Evolutionary conservation across 2,888 invertebrate species (phyloP).

Genomic region (Emmelina monodactyla): DNA sequence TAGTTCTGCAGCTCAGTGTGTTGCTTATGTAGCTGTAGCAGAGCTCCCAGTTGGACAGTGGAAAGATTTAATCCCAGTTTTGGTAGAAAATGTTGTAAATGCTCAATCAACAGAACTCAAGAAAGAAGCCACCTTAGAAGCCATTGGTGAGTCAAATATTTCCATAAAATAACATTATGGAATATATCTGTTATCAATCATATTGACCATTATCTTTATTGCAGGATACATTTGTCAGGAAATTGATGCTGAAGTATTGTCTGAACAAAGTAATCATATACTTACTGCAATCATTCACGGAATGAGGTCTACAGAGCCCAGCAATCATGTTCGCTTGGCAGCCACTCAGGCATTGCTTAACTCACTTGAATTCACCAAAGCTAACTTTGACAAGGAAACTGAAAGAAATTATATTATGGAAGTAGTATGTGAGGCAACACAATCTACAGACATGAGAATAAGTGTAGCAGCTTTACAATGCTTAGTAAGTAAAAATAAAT

Average conservation of each 20-base stretch:
- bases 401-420: constrained; percentile 99
- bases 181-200: neutral
- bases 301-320: constrained; percentile 94
- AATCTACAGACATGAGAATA: constrained; percentile 89
- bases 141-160: constrained; percentile 77
- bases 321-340: constrained; percentile 92
- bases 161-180: neutral
- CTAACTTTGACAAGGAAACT: constrained; percentile 96
- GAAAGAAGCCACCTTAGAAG: constrained; percentile 96
- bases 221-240: constrained; percentile 94
- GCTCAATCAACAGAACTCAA: constrained; percentile 89
- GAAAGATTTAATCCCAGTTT: constrained; percentile 85
- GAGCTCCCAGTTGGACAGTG: constrained; percentile 93
- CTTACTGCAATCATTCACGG: constrained; percentile 99
- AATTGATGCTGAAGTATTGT: constrained; percentile 92
- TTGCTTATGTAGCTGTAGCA: constrained; percentile 97
- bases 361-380: constrained; percentile 97
- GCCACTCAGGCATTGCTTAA: constrained; percentile 97
- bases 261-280: constrained; percentile 93
- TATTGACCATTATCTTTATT: constrained; percentile 12
- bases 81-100: constrained; percentile 92
- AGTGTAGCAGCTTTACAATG: constrained; percentile 97
- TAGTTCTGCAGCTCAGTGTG: constrained; percentile 98
- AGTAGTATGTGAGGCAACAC: constrained; percentile 98
- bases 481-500: constrained; percentile 70